Evolutionary conservation across 2,888 invertebrate species (phyloP), one percentile per base, ranked within the genome.

Genomic region (Agrotis segetum): DNA sequence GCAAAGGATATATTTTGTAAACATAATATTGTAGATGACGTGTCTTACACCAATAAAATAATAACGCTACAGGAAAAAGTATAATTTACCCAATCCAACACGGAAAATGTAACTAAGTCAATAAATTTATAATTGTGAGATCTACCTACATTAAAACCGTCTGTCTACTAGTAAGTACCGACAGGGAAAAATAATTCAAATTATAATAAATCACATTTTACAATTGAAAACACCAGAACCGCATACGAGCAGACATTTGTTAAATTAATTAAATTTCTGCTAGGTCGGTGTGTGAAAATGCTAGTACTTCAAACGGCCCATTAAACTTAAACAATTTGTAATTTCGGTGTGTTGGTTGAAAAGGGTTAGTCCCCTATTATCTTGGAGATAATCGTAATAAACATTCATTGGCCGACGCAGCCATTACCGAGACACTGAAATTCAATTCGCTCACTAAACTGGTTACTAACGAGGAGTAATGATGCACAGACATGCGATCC

Each of bases 381-480:
- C 85, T 80, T 79, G 63, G 67, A 83, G 86, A 87, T 90, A 87
- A 90, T 89, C 86, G 85, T 86, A 88, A 87, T 86, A 89, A 85
- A 86, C 85, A 84, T 87, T 86, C 84, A 88, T 87, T 88, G 87
- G 84, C 81, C 85, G 81, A 86, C 84, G 78, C 85, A 78, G 71
- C 81, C 79, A 85, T 85, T 85, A 85, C 82, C 77, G 62, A 85
- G 86, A 88, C 87, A 87, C 85, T 90, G 88, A 92, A 91, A 91
- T 92, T 93, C 90, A 92, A 93, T 93, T 91, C 90, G 85, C 83
- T 81, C 81, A 86, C 88, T 89, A 90, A 92, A 91, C 89, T 88
- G 86, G 87, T 88, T 85, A 74, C 87, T 89, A 90, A 90, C 87
- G 77, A 89, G 87, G 88, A 91, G 85, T 92, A 91, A 93, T 91